Base-by-base conservation (phyloP, 2,113 vertebrate genomes). In the Callospermophilus lateralis region DNA sequence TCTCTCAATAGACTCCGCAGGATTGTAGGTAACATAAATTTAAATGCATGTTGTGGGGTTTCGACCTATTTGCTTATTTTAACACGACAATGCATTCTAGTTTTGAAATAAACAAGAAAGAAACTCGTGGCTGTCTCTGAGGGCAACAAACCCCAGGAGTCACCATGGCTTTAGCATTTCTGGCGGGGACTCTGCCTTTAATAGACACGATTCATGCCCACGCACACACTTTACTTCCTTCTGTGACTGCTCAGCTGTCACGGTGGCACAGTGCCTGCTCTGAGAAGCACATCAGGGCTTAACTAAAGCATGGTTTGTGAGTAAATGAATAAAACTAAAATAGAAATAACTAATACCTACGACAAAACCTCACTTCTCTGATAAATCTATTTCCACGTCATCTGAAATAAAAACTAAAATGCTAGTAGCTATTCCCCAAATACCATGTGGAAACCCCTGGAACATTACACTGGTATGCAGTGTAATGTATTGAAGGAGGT, bases 61-160 rank as follows among this genome's bases (percentile, higher is more conserved):
- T 89, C 4, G 0, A 76, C n/a, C 8, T 86, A 89, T n/a, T 95
- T 86, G 84, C 83, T 87, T 70, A 70, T 92, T 91, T 95, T 84
- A 93, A 79, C 17, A 39, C 39, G 51, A 11, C 32, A 53, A 61
- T 5, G 39, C 16, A 65, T 72, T n/a, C 63, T 15, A 26, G 9
- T 88, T 84, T 96, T 79, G 80, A 83, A 94, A 70, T 74, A 80
- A 93, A 76, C 30, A 45, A 34, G 86, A 80, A 95, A 94, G 84
- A 32, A 95, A 84, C 72, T 42, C 20, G 48, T 16, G 20, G 45
- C 32, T 0, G 8, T 94, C 76, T 78, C 61, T 1, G 0, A 81
- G 74, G 73, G 37, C 28, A n/a, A 28, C 6, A 70, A 48, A 42
- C 30, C 92, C 58, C 55, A 61, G 80, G 53, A 90, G 80, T 32